Percentiles rank a stretch among this genome's conserved stretches.
phyloP scores from a whole-genome alignment of 2,888 invertebrate genomes.

The Drosophila multiciliata region DNA sequence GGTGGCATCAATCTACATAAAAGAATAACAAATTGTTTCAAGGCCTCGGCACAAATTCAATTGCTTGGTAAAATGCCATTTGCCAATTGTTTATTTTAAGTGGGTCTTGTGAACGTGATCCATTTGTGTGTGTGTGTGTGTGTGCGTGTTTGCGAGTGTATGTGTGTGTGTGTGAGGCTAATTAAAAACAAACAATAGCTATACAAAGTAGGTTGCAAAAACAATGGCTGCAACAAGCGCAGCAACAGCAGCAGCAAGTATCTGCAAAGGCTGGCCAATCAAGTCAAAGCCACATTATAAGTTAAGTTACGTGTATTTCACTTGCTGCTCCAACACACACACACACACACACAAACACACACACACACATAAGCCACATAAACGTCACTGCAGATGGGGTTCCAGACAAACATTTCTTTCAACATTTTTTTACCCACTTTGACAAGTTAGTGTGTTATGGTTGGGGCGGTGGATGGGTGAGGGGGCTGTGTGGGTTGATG shows the following conservation, averaged over 20 bases:
- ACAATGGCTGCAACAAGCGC: constrained; percentile 57
- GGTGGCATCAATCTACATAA: constrained; percentile 44
- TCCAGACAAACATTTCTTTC: constrained; percentile 50
- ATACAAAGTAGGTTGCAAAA: constrained; percentile 73
- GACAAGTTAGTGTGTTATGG: constrained; percentile 16
- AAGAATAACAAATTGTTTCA: constrained; percentile 76
- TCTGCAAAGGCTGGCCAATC: constrained; percentile 67
- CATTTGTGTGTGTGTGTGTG: constrained; percentile 23
- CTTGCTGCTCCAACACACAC: neutral
- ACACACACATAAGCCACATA: constrained; percentile 10
- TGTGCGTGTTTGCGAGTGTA: constrained; percentile 25
- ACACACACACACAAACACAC: neutral
- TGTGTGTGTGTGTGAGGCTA: constrained; percentile 75
- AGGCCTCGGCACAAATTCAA: constrained; percentile 74
- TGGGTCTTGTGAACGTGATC: constrained; percentile 59
- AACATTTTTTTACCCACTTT: constrained; percentile 54
- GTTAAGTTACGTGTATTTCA: constrained; percentile 17
- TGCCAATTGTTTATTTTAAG: constrained; percentile 79
- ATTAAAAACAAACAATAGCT: constrained; percentile 82
- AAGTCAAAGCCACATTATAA: constrained; percentile 52
- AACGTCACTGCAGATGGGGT: constrained; percentile 10
- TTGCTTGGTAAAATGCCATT: constrained; percentile 76
- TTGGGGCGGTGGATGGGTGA: constrained; percentile 4
- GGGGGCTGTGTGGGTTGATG: neutral
- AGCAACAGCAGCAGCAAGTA: constrained; percentile 3